Evolutionary conservation across 1,140 invertebrate genomes (phyloP).

Genomic region (Drosophila lini): DNA sequence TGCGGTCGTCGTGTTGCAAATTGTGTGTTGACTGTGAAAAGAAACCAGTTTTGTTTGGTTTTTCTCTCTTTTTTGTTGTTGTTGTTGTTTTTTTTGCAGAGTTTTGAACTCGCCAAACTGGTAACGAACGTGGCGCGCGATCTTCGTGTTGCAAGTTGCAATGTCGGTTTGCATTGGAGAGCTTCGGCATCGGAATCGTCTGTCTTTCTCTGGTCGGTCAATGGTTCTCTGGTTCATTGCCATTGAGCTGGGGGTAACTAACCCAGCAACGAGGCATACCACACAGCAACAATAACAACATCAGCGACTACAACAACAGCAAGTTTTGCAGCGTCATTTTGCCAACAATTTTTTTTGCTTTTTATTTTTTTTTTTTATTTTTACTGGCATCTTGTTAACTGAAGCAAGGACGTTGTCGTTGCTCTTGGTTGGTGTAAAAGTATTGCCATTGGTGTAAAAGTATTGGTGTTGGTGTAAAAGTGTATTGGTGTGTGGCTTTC

Average conservation of each 20-base stretch:
- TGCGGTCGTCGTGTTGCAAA: constrained; percentile 68
- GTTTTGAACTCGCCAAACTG: constrained; percentile 45
- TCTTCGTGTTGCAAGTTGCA: constrained; percentile 70
- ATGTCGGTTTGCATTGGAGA: constrained; percentile 17
- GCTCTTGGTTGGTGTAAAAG: neutral
- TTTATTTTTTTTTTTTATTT: constrained; percentile 17
- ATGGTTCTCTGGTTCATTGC: constrained; percentile 84
- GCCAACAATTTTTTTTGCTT: constrained; percentile 19
- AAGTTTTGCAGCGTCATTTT: constrained; percentile 70
- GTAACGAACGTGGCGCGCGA: constrained; percentile 26
- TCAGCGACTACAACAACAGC: constrained; percentile 19
- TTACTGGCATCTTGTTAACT: constrained; percentile 58
- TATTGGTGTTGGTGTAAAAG: constrained; percentile 4
- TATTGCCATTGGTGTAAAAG: neutral
- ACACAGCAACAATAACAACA: constrained; percentile 38
- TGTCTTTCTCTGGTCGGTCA: constrained; percentile 77
- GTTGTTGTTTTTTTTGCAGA: constrained; percentile 6
- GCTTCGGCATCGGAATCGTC: constrained; percentile 33
- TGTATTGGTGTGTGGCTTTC: constrained; percentile 3
- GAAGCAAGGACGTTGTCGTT: constrained; percentile 68
- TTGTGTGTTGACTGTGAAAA: constrained; percentile 51
- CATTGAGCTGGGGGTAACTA: constrained; percentile 83
- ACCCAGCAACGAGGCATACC: constrained; percentile 68
- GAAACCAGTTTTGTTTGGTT: constrained; percentile 61
- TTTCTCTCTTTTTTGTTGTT: constrained; percentile 5